phyloP scores from a whole-genome alignment of 2,888 invertebrate species.

The Choristoneura rosaceana region DNA sequence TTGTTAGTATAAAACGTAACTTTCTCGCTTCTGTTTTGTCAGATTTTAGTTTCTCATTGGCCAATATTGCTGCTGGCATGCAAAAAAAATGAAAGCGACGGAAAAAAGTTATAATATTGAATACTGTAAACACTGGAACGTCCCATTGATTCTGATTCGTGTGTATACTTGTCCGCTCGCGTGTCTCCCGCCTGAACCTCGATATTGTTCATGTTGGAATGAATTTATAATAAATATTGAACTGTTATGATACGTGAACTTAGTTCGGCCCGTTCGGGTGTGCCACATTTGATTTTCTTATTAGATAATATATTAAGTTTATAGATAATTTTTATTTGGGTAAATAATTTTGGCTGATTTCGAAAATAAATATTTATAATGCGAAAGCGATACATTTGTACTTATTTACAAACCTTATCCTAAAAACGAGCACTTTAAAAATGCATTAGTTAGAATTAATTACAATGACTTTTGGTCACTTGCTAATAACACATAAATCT shows the following conservation, averaged over 20 bases:
- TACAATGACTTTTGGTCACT: too few relatives aligned
- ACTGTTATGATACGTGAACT: slow-evolving; percentile 26
- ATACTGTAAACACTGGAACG: neutral
- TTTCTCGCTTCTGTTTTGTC: neutral
- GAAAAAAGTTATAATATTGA: neutral
- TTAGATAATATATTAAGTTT: slow-evolving; percentile 74
- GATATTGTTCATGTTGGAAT: slow-evolving; percentile 28
- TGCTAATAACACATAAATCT: too few relatives aligned
- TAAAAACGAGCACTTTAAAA: slow-evolving; percentile 19
- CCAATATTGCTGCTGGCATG: neutral
- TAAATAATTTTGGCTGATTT: slow-evolving; percentile 82
- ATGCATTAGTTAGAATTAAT: neutral
- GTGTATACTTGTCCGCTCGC: neutral
- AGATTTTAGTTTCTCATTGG: neutral
- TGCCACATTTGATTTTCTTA: slow-evolving; percentile 60
- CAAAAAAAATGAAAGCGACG: neutral
- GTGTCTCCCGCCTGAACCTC: slow-evolving; percentile 4
- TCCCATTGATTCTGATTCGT: neutral
- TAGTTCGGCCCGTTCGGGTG: slow-evolving; percentile 45
- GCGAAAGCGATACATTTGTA: slow-evolving; percentile 64
- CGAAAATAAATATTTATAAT: slow-evolving; percentile 79
- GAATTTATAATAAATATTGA: slow-evolving; percentile 27
- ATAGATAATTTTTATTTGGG: slow-evolving; percentile 79
- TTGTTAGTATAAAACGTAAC: neutral
- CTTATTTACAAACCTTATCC: slow-evolving; percentile 55